Base-by-base conservation (phyloP, 2,888 invertebrate genomes). In the Oligia latruncula region DNA sequence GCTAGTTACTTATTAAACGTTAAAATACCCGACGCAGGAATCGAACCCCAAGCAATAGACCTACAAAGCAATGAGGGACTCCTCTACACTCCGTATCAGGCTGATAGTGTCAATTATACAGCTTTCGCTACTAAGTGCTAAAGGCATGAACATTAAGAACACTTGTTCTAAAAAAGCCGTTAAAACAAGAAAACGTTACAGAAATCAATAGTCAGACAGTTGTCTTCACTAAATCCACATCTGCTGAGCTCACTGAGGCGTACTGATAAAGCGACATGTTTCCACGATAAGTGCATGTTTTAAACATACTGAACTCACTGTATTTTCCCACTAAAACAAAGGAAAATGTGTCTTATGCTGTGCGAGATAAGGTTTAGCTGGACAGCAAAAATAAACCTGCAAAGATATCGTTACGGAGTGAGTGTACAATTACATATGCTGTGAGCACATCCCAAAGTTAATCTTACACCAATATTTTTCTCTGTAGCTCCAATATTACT, bases 181-280 rank as follows among this genome's bases (percentile, higher is more conserved):
- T 71, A 35, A 76, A 84, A 80, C 23, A 81, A 65, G 35, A 6
- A 66, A 79, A 79, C 40, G 70, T 70, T 29, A 72, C 4, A 71
- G n/a, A 78, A 87, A 82, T 84, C 87, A 78, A 86, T 85, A 81
- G 73, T 77, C 20, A 76, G 83, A 71, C 83, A 77, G 81, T 81
- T 77, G 79, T 79, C 79, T 85, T 80, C 64, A 86, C 78, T 43
- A 86, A 88, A 89, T 87, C 82, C 85, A 89, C 89, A 89, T 89
- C 89, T 89, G 89, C 89, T 78, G 71, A 68, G 73, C 71, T 72
- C 90, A 85, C 52, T 82, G 83, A 81, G 85, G 88, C 88, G 85
- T 87, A 60, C 81, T 87, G 89, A 89, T 89, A 89, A 90, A 83
- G 66, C 40, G 79, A 86, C 89, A 84, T 87, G 89, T 89, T 90